Evolutionary conservation across 2,797 vertebrate genomes (phyloP), one percentile per base, ranked within the genome.

Genomic region (Oceanodroma leucorhoa): DNA sequence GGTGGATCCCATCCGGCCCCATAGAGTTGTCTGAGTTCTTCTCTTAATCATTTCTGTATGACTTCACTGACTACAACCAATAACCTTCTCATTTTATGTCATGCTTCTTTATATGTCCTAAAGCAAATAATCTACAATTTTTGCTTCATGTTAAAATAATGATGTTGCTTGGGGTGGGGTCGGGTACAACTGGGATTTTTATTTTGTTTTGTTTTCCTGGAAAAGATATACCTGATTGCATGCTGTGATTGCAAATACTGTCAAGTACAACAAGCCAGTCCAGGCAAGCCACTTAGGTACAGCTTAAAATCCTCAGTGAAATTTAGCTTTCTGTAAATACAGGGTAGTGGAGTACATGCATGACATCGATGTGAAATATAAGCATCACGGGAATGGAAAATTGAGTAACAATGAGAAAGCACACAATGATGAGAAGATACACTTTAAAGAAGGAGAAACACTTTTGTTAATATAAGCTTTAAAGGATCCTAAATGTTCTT

Each of bases 391-490:
- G 50, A 15, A 58, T 34, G 29, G 34, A 84, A 88, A 62, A 43
- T 8, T 3, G 3, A 93, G 10, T 20, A 29, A 48, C 1, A 2
- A 27, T 27, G 30, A 60, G 55, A 85, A 77, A 73, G 20, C 5
- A 17, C 41, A 83, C 14, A 29, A 10, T 12, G 3, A 34, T 57
- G 14, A 55, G 17, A 67, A 40, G 0, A 0, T 8, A 38, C 5
- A 17, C 17, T 60, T n/a, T 45, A 77, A 50, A 55, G 29, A 24
- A 58, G 5, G 14, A 85, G 6, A 80, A 87, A 23, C 7, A 26
- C 1, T 66, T 72, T 12, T 27, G 4, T 29, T 69, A 77, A 46
- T 45, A 19, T 2, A 46, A 78, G 1, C 45, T 58, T 54, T 46
- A 14, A 1, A 36, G 15, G 23, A 76, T 57, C 60, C 62, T 5